These are phyloP conservation scores for Callyntrura guangdongensis DNA, from an alignment of 2,888 invertebrate species.

Conservation along the genomic window DNA sequence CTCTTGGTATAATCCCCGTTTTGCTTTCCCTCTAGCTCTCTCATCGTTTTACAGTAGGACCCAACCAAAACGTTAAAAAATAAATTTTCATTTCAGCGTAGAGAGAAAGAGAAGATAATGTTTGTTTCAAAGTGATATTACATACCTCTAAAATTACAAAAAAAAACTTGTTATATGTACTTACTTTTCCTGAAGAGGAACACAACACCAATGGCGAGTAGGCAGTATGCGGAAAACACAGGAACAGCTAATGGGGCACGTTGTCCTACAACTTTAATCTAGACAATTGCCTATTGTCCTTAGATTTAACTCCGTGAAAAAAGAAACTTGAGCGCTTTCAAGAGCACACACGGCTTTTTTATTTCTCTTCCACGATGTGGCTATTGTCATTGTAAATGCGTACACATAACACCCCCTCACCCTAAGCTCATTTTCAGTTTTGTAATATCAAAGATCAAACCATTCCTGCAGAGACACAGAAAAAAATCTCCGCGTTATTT, in stretches of 20 bases:
- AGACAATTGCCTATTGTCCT: slow-evolving; percentile 60
- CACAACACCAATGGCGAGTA: neutral
- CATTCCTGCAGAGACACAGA: neutral
- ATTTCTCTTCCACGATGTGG: neutral
- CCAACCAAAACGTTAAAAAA: neutral
- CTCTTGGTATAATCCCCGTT: no score
- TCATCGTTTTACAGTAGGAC: neutral
- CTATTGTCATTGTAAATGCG: slow-evolving; percentile 26
- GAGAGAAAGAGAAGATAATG: slow-evolving; percentile 30
- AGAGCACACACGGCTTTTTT: slow-evolving; percentile 17
- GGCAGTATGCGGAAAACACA: neutral
- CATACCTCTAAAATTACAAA: slow-evolving; percentile 25
- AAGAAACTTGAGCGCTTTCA: neutral
- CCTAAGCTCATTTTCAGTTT: slow-evolving; percentile 30
- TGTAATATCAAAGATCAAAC: slow-evolving; percentile 36
- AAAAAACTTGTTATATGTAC: slow-evolving; percentile 20
- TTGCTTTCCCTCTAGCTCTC: neutral
- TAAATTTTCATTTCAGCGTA: slow-evolving; percentile 37
- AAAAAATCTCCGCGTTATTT: neutral
- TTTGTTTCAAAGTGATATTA: slow-evolving; percentile 48
- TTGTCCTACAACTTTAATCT: slow-evolving; percentile 64
- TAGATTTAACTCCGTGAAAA: neutral
- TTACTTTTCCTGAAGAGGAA: neutral
- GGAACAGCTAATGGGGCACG: slow-evolving; percentile 31
- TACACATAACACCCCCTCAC: neutral